Evolutionary conservation across 1,140 invertebrate genomes (phyloP).

Genomic region (Mercenaria mercenaria): DNA sequence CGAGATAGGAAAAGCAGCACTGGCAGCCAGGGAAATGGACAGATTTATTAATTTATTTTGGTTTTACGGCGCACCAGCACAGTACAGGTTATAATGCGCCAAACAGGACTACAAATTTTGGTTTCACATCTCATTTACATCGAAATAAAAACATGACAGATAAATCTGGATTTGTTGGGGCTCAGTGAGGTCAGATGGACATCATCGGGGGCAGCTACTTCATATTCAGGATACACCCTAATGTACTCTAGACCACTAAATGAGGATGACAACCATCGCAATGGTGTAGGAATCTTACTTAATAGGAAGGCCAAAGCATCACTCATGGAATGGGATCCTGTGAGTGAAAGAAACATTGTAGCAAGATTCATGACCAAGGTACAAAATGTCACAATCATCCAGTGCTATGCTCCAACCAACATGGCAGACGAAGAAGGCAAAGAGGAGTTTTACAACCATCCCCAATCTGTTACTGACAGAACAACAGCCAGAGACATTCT

Average conservation of each 20-base stretch:
- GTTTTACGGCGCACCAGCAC: too few relatives aligned
- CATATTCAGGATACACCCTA: constrained; percentile 43
- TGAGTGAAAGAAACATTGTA: constrained; percentile 59
- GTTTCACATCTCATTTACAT: too few relatives aligned
- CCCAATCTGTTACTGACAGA: constrained; percentile 56
- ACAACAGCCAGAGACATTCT: constrained; percentile 54
- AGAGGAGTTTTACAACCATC: constrained; percentile 67
- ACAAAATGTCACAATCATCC: constrained; percentile 49
- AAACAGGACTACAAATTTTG: too few relatives aligned
- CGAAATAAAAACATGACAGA: too few relatives aligned
- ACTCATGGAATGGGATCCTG: constrained; percentile 61
- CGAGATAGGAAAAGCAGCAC: constrained; percentile 39
- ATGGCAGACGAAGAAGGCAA: constrained; percentile 53
- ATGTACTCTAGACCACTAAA: constrained; percentile 62
- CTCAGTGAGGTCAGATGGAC: constrained; percentile 63
- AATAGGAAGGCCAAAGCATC: constrained; percentile 9
- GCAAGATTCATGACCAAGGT: constrained; percentile 62
- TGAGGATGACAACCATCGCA: constrained; percentile 51
- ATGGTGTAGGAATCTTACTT: constrained; percentile 56
- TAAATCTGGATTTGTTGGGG: not conserved
- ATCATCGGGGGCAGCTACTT: not conserved
- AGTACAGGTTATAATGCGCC: too few relatives aligned
- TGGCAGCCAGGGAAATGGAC: constrained; percentile 31
- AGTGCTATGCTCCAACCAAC: constrained; percentile 69
- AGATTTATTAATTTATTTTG: too few relatives aligned